Evolutionary conservation across 92 coral and sea anemone species (phyloP), one percentile per base, ranked within the genome.

Genomic region (Porites lobata): DNA sequence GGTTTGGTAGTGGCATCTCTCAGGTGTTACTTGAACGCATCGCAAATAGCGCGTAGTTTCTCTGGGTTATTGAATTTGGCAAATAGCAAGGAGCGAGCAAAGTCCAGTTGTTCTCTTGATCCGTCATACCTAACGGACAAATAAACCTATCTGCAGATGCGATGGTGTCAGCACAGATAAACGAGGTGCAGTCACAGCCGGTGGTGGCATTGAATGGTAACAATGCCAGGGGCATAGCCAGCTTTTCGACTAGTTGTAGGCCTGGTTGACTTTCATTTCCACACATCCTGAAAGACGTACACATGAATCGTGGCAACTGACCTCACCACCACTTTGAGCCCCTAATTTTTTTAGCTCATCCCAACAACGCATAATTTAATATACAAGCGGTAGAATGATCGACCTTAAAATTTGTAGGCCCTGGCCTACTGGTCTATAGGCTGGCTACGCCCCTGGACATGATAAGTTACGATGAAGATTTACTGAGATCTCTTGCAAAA

Each of bases 121-220:
- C 26, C 26, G 82, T 84, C 69, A 61, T 65, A 76, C 81, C 74
- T 56, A 73, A 19, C 56, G 72, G 66, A 64, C 91, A 87, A 50
- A 80, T 12, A 81, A 87, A 80, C 77, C 66, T 87, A 65, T 87
- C 80, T 79, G 80, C 82, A 63, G 69, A 80, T 70, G 61, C 65
- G 61, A 79, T 79, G 68, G 43, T 79, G 64, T 87, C 86, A 56
- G 72, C 80, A 19, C 81, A 68, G 78, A 88, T 80, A 56, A 80
- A 88, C 64, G 87, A 88, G 57, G 81, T 73, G 68, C 80, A 56
- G 69, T 87, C 86, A 58, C 91, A 87, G 84, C 87, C 91, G 69
- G 91, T 80, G 57, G 66, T 29, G 20, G 89, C 84, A 68, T 75
- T 83, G 68, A 75, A 83, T 63, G 88, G 88, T 63, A 88, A 57